Conservation (phyloP, 1,140 invertebrate species). For the Drosophila punjabiensis region DNA sequence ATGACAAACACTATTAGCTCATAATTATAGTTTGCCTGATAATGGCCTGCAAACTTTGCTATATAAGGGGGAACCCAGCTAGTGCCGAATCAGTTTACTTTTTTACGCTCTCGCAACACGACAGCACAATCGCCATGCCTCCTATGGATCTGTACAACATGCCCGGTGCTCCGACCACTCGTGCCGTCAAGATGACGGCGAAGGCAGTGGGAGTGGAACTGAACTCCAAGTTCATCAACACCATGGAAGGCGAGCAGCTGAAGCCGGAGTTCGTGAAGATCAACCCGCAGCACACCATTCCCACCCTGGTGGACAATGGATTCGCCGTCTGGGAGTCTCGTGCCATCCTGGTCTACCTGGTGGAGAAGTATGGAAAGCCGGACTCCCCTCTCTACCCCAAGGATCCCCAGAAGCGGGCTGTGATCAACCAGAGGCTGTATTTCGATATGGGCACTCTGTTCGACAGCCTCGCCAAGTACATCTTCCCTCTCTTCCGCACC, state of each 20-base stretch:
- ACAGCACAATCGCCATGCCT: neutral
- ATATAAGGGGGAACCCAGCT: conserved; percentile 7
- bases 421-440: conserved; percentile 90
- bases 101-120: neutral
- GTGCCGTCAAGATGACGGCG: conserved; percentile 89
- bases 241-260: conserved; percentile 88
- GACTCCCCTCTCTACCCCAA: conserved; percentile 89
- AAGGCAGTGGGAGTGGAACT: conserved; percentile 90
- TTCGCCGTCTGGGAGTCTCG: conserved; percentile 89
- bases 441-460: conserved; percentile 91
- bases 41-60: neutral
- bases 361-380: conserved; percentile 88
- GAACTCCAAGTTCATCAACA: conserved; percentile 89
- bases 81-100: conserved; percentile 35
- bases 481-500: conserved; percentile 89
- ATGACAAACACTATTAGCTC: neutral
- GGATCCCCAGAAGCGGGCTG: conserved; percentile 88
- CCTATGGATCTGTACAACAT: conserved; percentile 88
- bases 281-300: conserved; percentile 87
- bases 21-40: neutral
- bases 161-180: conserved; percentile 89
- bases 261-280: conserved; percentile 90
- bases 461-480: conserved; percentile 86
- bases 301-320: conserved; percentile 89
- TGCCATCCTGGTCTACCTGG: conserved; percentile 90